Percentiles rank a stretch among this genome's conserved stretches.
Conservation (phyloP, 2,113 vertebrate species). For the Australoheros scitulus region DNA sequence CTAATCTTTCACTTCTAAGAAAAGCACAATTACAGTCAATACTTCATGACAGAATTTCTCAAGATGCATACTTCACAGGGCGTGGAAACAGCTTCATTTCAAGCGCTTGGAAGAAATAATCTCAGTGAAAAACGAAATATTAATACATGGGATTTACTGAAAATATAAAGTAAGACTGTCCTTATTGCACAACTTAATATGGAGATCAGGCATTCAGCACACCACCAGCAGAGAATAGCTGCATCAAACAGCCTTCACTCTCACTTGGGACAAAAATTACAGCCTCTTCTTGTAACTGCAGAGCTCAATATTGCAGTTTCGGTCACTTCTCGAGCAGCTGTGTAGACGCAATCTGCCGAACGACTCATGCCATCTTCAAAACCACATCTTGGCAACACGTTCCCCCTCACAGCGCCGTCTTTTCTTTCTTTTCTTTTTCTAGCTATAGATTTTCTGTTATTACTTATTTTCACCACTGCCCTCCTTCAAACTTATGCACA, state of each 20-base stretch:
- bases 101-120: background rate
- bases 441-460: slow-evolving; percentile 38
- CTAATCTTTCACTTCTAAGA: background rate
- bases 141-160: slow-evolving; percentile 10
- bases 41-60: background rate
- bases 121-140: background rate
- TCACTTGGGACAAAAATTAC: slow-evolving; percentile 27
- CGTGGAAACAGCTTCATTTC: background rate
- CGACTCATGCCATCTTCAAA: slow-evolving; percentile 6
- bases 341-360: slow-evolving; percentile 32
- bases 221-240: slow-evolving; percentile 36
- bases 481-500: slow-evolving; percentile 27
- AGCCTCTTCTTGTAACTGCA: slow-evolving; percentile 33
- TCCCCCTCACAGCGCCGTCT: slow-evolving; percentile 29
- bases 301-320: slow-evolving; percentile 35
- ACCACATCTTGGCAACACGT: slow-evolving; percentile 33
- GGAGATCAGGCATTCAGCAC: slow-evolving; percentile 37
- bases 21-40: background rate
- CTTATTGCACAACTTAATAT: slow-evolving; percentile 39
- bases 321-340: slow-evolving; percentile 41
- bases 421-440: slow-evolving; percentile 27
- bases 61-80: background rate
- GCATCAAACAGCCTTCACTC: slow-evolving; percentile 44
- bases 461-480: slow-evolving; percentile 25
- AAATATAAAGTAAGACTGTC: slow-evolving; percentile 18